Evolutionary conservation across 1,140 invertebrate species (phyloP).

Genomic region (Marisa cornuarietis): DNA sequence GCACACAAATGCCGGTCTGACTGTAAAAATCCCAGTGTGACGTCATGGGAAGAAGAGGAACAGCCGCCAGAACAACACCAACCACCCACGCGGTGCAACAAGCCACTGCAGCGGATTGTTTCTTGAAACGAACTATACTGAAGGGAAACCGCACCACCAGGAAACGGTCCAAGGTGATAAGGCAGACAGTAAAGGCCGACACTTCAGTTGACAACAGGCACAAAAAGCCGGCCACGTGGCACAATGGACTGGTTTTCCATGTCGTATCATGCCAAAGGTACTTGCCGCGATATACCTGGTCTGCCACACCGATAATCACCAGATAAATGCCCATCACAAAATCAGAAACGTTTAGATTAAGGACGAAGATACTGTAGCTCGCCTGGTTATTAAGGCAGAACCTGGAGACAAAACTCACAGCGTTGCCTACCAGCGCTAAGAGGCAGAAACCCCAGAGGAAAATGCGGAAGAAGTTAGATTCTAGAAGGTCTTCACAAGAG

Average conservation of each 20-base stretch:
- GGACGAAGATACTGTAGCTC: conserved; percentile 31
- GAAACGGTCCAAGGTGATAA: conserved; percentile 51
- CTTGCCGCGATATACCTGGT: conserved; percentile 42
- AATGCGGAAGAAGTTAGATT: not conserved
- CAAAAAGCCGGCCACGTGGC: conserved; percentile 46
- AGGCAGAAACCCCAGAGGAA: conserved; percentile 36
- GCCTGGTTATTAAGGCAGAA: not conserved
- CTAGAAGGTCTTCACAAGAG: conserved; percentile 7
- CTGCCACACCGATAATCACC: conserved; percentile 45
- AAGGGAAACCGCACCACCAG: conserved; percentile 49
- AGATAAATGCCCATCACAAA: conserved; percentile 54
- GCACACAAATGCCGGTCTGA: conserved; percentile 32
- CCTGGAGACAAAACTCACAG: conserved; percentile 25
- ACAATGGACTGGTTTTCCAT: conserved; percentile 41
- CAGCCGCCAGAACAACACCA: conserved; percentile 18
- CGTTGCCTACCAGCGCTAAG: conserved; percentile 38
- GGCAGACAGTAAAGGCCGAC: conserved; percentile 41
- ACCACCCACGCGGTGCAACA: conserved; percentile 20
- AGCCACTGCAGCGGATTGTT: conserved; percentile 8
- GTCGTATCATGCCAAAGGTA: conserved; percentile 38
- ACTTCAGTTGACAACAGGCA: conserved; percentile 45
- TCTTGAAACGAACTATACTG: conserved; percentile 16
- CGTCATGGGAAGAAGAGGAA: conserved; percentile 22
- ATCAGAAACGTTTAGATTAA: conserved; percentile 44
- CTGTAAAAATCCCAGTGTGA: conserved; percentile 34